Evolutionary conservation across 2,797 vertebrate species (phyloP).

Genomic region (Argentina silus): DNA sequence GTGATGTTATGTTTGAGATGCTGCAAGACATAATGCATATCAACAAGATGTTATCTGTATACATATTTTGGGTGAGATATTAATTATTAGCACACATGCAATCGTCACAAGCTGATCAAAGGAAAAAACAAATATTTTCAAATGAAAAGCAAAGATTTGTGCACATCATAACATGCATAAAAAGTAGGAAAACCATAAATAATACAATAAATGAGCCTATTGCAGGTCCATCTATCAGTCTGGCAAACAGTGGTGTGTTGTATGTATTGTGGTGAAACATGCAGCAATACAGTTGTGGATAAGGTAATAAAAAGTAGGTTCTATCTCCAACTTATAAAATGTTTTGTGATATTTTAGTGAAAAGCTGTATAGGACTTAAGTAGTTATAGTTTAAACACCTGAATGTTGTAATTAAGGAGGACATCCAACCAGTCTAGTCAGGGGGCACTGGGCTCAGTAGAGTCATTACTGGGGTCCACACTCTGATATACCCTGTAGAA

Average conservation of each 20-base stretch:
- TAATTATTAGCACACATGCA: no score
- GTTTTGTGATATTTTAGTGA: not conserved
- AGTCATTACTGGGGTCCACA: conserved; percentile 78
- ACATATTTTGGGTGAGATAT: not conserved
- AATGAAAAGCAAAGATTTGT: no score
- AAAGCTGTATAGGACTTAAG: not conserved
- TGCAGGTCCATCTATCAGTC: no score
- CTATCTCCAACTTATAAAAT: not conserved
- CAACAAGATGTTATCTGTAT: not conserved
- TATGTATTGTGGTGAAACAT: not conserved
- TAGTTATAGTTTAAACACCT: conserved; percentile 56
- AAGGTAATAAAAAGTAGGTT: no score
- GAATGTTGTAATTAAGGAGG: conserved; percentile 71
- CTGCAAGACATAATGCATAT: conserved; percentile 50
- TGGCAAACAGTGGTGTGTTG: not conserved
- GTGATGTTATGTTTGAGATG: conserved; percentile 68
- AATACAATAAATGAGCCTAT: no score
- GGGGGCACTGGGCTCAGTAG: conserved; percentile 78
- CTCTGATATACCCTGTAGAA: conserved; percentile 58
- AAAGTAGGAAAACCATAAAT: no score
- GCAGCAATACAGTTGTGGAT: not conserved
- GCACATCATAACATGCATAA: no score
- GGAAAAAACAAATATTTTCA: no score
- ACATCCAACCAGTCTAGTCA: conserved; percentile 83
- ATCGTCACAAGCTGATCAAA: no score